Evolutionary conservation across 2,888 invertebrate species (phyloP).

Genomic region (Hyposoter didymator): DNA sequence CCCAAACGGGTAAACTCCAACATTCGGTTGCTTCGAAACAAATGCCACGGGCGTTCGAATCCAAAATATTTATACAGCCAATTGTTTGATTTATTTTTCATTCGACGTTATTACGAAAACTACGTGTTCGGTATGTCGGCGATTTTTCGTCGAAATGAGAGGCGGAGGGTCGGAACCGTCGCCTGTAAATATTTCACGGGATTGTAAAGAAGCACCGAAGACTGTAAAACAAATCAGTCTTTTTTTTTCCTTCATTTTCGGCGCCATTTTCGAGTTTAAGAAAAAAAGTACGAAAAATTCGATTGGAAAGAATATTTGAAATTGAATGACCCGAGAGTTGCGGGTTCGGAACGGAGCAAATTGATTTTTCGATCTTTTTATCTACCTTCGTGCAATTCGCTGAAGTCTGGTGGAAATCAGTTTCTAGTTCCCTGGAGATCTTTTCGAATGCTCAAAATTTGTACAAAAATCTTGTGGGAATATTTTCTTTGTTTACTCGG

Average conservation of each 20-base stretch:
- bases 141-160: neutral
- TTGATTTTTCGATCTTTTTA: neutral
- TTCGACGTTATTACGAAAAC: neutral
- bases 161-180: no score
- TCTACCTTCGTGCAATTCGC: neutral
- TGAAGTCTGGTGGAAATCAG: neutral
- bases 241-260: neutral
- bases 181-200: neutral
- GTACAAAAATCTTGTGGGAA: neutral
- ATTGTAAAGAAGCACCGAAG: neutral
- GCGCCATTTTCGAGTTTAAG: neutral
- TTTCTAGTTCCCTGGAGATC: neutral
- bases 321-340: neutral
- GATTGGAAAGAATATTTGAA: neutral
- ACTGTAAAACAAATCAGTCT: neutral
- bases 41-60: neutral
- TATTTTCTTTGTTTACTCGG: neutral
- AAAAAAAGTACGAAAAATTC: neutral
- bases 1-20: neutral
- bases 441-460: neutral
- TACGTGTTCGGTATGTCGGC: neutral
- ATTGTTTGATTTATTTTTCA: neutral
- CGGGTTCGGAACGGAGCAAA: neutral
- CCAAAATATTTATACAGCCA: neutral
- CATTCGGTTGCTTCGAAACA: neutral